These are phyloP conservation scores for Papilio machaon DNA, from an alignment of 1,140 invertebrate species.

Conservation along the genomic window DNA sequence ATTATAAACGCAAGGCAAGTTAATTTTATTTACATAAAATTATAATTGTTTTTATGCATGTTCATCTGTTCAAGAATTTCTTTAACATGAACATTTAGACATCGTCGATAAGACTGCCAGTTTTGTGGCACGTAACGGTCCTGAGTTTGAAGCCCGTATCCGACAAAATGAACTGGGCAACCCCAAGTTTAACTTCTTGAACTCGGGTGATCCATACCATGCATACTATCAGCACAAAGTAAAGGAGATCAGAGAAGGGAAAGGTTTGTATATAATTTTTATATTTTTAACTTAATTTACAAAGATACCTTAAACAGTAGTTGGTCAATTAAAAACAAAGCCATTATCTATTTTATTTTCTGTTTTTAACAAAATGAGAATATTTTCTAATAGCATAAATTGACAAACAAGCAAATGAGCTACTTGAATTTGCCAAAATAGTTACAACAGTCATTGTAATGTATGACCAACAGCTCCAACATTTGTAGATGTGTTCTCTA, in stretches of 20 bases:
- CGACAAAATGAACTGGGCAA: slow-evolving; percentile 98
- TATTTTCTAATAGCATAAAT: too few relatives aligned
- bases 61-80: slow-evolving; percentile 47
- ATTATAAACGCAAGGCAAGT: slow-evolving; percentile 10
- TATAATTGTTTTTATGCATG: not conserved
- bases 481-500: too few relatives aligned
- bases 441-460: too few relatives aligned
- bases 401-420: too few relatives aligned
- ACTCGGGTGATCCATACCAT: slow-evolving; percentile 98
- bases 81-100: slow-evolving; percentile 84
- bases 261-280: slow-evolving; percentile 81
- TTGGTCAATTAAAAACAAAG: too few relatives aligned
- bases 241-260: slow-evolving; percentile 96
- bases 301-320: too few relatives aligned
- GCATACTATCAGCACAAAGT: slow-evolving; percentile 99
- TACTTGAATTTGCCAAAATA: too few relatives aligned
- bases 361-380: too few relatives aligned
- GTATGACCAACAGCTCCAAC: too few relatives aligned
- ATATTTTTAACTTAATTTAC: not conserved
- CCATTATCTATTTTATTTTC: too few relatives aligned
- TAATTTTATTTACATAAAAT: slow-evolving; percentile 5
- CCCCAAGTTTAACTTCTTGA: slow-evolving; percentile 99
- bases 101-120: slow-evolving; percentile 99
- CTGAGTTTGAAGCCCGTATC: slow-evolving; percentile 98
- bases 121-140: slow-evolving; percentile 99